Evolutionary conservation across 2,888 invertebrate genomes (phyloP), one percentile per base, ranked within the genome.

Genomic region (Phortica magna): DNA sequence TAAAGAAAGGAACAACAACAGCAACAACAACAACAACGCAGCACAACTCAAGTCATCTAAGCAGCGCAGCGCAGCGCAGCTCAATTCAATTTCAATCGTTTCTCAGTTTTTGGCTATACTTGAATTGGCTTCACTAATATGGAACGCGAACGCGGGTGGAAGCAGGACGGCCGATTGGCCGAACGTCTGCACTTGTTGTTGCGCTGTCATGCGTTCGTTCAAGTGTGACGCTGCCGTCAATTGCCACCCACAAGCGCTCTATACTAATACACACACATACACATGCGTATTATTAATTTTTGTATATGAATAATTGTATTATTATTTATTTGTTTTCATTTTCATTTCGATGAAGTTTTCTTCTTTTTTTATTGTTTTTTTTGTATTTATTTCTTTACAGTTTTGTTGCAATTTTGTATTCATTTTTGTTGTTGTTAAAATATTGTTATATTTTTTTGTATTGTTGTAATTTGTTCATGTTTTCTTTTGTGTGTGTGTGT

Each of bases 311-410:
- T 48, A 48, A 48, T 14, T 14, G 14, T 42, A 17, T 12, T 42
- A 48, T 65, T 59, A 19, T 71, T 57, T 43, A 53, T 71, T 77
- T 64, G 31, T 14, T 72, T 59, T 71, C 59, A 59, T 59, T 59
- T 59, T 59, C 59, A 59, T 19, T 59, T 59, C 67, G 55, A n/a
- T 73, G 65, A 74, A 12, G 59, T 14, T 39, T 65, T 39, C 4
- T 41, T 39, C 9, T 55, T 12, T 14, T 72, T 59, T 71, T n/a
- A 57, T 57, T 57, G 7, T 57, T 17, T 14, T 19, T 59, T 59
- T 68, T 73, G 65, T 72, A 12, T 64, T 14, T 39, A 31, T 39
- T 12, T 41, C 10, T 59, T 59, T 14, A 48, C 48, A 48, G 48
- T 48, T 48, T 48, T 48, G 9, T 48, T 48, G 48, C 48, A 59